Conservation (phyloP, 2,797 vertebrate genomes). For the Ambastaia sidthimunki region DNA sequence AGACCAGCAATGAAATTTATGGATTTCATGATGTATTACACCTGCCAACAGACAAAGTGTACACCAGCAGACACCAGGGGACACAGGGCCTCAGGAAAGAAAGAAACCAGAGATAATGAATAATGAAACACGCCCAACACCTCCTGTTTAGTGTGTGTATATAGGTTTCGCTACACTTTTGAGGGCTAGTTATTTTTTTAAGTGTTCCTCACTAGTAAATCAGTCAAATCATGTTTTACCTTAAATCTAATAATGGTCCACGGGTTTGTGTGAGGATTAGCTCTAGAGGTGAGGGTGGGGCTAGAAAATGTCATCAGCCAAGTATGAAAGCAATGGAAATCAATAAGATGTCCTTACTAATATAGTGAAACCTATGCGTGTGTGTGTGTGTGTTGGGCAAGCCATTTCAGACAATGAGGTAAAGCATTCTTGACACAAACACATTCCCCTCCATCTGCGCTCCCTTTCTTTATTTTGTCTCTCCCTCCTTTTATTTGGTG, state of each 20-base stretch:
- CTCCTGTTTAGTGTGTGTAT: background rate
- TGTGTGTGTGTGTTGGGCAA: slow-evolving; percentile 21
- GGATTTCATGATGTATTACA: slow-evolving; percentile 20
- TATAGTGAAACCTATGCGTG: background rate
- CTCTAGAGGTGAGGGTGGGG: background rate
- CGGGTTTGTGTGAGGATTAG: background rate
- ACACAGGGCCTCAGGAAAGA: slow-evolving; percentile 33
- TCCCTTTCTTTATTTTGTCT: slow-evolving; percentile 19
- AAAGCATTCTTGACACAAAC: slow-evolving; percentile 46
- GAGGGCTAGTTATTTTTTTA: background rate
- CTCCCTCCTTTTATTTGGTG: slow-evolving; percentile 55
- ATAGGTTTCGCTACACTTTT: background rate
- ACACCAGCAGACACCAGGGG: background rate
- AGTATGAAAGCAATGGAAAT: background rate
- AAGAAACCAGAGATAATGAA: slow-evolving; percentile 25
- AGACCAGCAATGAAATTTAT: slow-evolving; percentile 28
- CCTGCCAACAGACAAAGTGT: slow-evolving; percentile 10
- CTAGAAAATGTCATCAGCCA: background rate
- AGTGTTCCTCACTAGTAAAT: background rate
- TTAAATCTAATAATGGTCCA: background rate
- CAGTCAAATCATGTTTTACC: background rate
- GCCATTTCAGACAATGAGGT: slow-evolving; percentile 52
- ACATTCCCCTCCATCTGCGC: slow-evolving; percentile 47
- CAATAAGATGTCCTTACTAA: background rate
- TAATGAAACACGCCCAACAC: background rate